A percentile compares a stretch with the other conserved stretches of the same genome.
These are phyloP conservation scores for Tryphoninae sp. DNA, from an alignment of 2,888 invertebrate species.

Conservation along the genomic window DNA sequence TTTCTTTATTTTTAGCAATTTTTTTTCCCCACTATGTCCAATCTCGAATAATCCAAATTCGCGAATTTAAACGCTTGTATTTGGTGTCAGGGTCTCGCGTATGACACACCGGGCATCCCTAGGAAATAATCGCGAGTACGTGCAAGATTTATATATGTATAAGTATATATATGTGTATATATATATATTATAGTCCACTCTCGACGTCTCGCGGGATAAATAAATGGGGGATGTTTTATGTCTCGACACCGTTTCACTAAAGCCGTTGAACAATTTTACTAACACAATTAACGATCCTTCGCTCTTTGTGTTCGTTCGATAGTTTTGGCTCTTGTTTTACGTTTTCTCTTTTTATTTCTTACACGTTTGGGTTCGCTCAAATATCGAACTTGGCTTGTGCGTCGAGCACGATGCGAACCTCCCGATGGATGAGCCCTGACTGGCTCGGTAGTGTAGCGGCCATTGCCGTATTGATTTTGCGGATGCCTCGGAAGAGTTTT, in stretches of 20 bases:
- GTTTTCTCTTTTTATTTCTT: constrained; percentile 12
- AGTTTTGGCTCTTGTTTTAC: background rate
- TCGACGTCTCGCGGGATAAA: constrained; percentile 7
- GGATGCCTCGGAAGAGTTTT: constrained; percentile 58
- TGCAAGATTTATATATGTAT: background rate
- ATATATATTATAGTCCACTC: constrained; percentile 4
- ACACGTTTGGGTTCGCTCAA: constrained; percentile 14
- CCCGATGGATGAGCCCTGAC: constrained; percentile 78
- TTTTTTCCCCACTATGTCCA: constrained; percentile 10
- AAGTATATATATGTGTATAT: background rate
- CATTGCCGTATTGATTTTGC: constrained; percentile 80
- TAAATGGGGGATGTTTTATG: constrained; percentile 7
- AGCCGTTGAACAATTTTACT: background rate
- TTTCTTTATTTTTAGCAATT: constrained; percentile 16
- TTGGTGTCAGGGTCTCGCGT: constrained; percentile 7
- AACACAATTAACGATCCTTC: constrained; percentile 39
- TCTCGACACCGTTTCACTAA: background rate
- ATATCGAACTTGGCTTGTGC: constrained; percentile 48
- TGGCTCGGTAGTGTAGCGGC: constrained; percentile 76
- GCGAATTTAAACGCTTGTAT: background rate
- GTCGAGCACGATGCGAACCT: constrained; percentile 69
- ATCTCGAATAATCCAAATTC: background rate
- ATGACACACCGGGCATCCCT: constrained; percentile 24
- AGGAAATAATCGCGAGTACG: constrained; percentile 9
- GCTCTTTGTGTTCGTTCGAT: background rate